Base-by-base conservation (phyloP, 2,888 invertebrate genomes). In the Sclerodermus sp. region DNA sequence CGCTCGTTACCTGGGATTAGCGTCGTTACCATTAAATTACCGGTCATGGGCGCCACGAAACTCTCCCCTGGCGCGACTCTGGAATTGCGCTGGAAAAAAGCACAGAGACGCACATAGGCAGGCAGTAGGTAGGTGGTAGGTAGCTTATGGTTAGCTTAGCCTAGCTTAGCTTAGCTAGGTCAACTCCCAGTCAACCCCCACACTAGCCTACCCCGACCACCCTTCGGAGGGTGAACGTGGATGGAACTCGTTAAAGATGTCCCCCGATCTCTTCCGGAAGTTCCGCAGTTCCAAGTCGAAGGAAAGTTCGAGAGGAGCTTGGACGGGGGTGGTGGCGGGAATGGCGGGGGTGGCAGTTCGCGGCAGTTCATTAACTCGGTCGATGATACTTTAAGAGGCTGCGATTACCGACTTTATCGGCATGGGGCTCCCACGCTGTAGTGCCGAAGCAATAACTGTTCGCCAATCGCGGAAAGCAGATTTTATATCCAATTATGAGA, bases 401-500 rank as follows among this genome's bases (percentile, higher is more conserved):
- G 18, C 54, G 52, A 55, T 63, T 58, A 51, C 61, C 31, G 30
- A 16, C 49, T 58, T 60, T 55, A 63, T 58, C 42, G 51, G 23
- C 29, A n/a, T 13, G 32, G 13, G 41, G 15, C 8, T 23, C 23
- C 23, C 23, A 23, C 23, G 8, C 23, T 23, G 34, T 34, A 8
- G 47, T 47, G 10, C 10, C 34, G 29, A 14, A 31, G 47, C 53
- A 49, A 60, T 59, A 64, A 58, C 46, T 16, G 31, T 51, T 45
- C 45, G 55, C 57, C 67, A 59, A 63, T 70, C 67, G 58, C 62
- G 63, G 56, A 70, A 63, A 66, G 61, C 59, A 62, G 62, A 67
- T 60, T 70, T 69, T 66, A 70, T 56, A 62, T 58, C 60, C 63
- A 62, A 66, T 67, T 62, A 64, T 49, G 53, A 50, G 53, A 46